Conservation (phyloP, 2,888 invertebrate species). For the Syritta pipiens region DNA sequence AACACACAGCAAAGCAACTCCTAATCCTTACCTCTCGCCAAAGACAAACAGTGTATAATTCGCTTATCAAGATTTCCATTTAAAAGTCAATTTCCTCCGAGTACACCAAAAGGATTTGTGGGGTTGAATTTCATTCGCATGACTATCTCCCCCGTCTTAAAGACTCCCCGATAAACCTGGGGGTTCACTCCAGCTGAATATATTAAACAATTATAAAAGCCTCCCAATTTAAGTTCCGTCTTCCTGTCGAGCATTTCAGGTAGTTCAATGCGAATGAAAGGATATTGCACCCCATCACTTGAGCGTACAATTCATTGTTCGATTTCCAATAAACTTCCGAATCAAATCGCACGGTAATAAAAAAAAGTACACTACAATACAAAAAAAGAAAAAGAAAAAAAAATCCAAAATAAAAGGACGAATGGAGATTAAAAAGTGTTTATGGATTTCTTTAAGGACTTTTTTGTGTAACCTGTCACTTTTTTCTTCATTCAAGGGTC, state of each 20-base stretch:
- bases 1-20: background rate
- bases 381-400: constrained; percentile 15
- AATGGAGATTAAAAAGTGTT: constrained; percentile 67
- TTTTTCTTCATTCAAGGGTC: constrained; percentile 34
- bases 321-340: constrained; percentile 62
- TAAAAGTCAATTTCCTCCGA: constrained; percentile 34
- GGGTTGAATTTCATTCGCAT: background rate
- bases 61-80: constrained; percentile 37
- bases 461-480: constrained; percentile 64
- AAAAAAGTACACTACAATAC: constrained; percentile 19
- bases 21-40: no score
- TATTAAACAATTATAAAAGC: background rate
- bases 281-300: constrained; percentile 40
- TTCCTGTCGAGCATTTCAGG: background rate
- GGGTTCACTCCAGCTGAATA: background rate
- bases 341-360: constrained; percentile 46
- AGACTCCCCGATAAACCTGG: constrained; percentile 28
- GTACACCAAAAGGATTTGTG: background rate
- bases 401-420: constrained; percentile 45
- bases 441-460: constrained; percentile 61
- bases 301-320: constrained; percentile 56
- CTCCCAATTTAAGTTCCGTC: background rate
- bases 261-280: background rate
- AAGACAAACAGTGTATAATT: constrained; percentile 13
- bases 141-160: background rate